Base-by-base conservation (phyloP, 2,113 vertebrate genomes). In the Atrichornis clamosus region DNA sequence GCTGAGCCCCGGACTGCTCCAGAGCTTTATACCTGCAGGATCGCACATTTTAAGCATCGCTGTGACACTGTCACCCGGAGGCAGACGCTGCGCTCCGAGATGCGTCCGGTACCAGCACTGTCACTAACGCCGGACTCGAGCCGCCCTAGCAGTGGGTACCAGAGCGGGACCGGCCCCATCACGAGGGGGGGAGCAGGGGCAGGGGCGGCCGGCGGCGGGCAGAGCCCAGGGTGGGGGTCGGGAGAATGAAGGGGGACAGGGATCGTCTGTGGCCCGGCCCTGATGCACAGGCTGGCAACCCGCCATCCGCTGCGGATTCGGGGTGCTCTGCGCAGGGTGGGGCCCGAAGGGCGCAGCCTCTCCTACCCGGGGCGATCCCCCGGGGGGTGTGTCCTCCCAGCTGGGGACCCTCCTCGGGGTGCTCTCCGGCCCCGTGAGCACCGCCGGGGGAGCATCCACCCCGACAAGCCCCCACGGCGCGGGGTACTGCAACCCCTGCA, bases 231-330 rank as follows among this genome's bases (percentile, higher is more conserved):
- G 6, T 3, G 19, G 9, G 16, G 44, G 7, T 4, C 19, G 20
- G 39, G 10, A 44, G 37, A 42, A 35, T 35, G 23, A 23, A 4
- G 15, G 32, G 46, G 27, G 4, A 39, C 37, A 59, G 15, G 37
- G 23, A 28, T 23, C 2, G 32, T 1, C 30, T 15, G 42, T 3
- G 35, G 67, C 18, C 59, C 11, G 58, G 60, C 89, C 19, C 26
- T 14, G 46, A 15, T 7, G 72, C 79, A 19, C 70, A 15, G 75
- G 60, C 90, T 93, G 93, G 95, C 93, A 52, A 3, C n/a, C 30
- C 27, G 90, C 87, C 93, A 85, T 47, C 41, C 35, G 75, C 95
- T 88, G 95, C 95, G 28, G 95, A 32, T 46, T 6, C 55, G 50
- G 90, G 90, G 87, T n/a, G 90, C 72, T 44, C 33, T 19, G 84